phyloP scores from a whole-genome alignment of 37 sponge, comb jelly and placozoan genomes.

The Aplysina aerophoba region DNA sequence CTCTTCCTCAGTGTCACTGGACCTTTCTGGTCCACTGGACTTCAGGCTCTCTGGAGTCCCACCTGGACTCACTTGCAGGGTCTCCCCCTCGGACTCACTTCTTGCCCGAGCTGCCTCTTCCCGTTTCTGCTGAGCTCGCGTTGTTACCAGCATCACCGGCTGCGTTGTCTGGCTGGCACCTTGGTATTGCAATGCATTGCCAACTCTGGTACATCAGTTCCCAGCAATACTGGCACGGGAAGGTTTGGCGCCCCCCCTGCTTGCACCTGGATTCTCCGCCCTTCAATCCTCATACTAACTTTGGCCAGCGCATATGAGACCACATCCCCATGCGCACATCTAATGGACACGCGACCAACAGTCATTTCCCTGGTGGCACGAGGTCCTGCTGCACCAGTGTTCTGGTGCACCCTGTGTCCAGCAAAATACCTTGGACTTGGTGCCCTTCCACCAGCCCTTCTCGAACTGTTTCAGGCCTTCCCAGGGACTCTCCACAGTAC shows the following conservation, averaged over 20 bases:
- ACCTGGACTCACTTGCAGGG: too few species aligned
- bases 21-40: too few species aligned
- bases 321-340: conserved; percentile 54
- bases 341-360: conserved; percentile 42
- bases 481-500: too few species aligned
- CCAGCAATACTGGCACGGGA: conserved; percentile 40
- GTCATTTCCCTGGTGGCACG: conserved; percentile 34
- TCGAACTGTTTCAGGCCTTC: background rate
- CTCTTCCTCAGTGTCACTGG: background rate
- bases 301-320: conserved; percentile 37
- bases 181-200: too few species aligned
- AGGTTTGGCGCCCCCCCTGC: conserved; percentile 41
- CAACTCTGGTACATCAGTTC: conserved; percentile 46
- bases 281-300: conserved; percentile 24
- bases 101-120: too few species aligned
- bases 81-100: too few species aligned
- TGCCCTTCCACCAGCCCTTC: background rate
- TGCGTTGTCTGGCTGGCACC: too few species aligned
- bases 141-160: too few species aligned
- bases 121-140: too few species aligned
- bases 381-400: conserved; percentile 47
- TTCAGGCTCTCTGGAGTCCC: too few species aligned
- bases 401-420: conserved; percentile 43
- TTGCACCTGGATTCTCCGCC: conserved; percentile 15
- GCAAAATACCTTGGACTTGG: background rate